Evolutionary conservation across 2,797 vertebrate species (phyloP).

Genomic region (Rhinoraja longicauda): DNA sequence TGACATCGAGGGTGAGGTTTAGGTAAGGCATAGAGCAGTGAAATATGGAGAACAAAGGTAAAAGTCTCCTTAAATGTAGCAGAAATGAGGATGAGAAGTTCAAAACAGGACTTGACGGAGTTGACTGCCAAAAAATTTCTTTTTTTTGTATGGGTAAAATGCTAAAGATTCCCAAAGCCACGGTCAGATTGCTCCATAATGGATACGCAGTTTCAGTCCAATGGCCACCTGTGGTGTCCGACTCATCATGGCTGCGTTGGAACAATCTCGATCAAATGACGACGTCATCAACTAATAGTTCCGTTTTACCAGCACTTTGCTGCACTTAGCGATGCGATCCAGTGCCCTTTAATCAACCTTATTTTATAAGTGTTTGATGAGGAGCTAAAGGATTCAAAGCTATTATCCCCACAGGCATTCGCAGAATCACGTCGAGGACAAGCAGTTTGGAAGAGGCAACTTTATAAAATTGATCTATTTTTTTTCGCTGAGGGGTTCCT

Average conservation of each 20-base stretch:
- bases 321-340: background rate
- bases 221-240: background rate
- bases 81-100: background rate
- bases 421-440: background rate
- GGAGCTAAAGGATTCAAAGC: background rate
- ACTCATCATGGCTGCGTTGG: background rate
- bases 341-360: background rate
- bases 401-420: background rate
- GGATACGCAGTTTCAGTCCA: background rate
- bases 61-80: background rate
- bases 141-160: background rate
- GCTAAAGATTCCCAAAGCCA: background rate
- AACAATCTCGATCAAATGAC: background rate
- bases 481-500: background rate
- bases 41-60: background rate
- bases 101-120: background rate
- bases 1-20: background rate
- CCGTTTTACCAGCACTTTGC: background rate
- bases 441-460: background rate
- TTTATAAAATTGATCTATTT: slow-evolving; percentile 5
- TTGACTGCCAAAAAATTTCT: background rate
- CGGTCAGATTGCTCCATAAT: background rate
- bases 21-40: background rate
- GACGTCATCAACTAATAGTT: background rate
- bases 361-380: background rate